Evolutionary conservation across 2,797 vertebrate genomes (phyloP), one percentile per base, ranked within the genome.

Genomic region (Apogon talboti): DNA sequence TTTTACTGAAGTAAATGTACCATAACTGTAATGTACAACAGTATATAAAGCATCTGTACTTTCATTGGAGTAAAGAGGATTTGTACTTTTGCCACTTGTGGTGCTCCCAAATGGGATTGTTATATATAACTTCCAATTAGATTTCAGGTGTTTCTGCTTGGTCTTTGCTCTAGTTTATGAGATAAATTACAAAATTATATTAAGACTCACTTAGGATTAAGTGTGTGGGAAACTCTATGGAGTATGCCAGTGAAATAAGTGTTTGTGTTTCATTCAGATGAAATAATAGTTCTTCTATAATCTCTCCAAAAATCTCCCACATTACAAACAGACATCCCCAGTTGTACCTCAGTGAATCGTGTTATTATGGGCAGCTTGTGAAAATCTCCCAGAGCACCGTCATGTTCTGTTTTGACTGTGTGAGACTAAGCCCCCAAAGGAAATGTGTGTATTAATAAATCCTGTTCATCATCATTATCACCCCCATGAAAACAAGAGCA

Each of bases 401-500:
- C 79, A 80, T 67, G 67, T 78, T 85, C 80, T 58, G 54, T 64
- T 86, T 77, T 68, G 63, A 78, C 73, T 74, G 81, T 65, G 73
- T 57, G 76, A 81, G 76, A 47, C 67, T 49, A 54, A 78, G 54
- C 58, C 79, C 82, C 79, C 67, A 54, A 62, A 88, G 87, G 87
- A 91, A 83, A 75, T 65, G 56, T 66, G 64, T 64, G 69, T 84
- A 90, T 90, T 88, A 90, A 90, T 91, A 91, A 86, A 77, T 73
- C 63, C 57, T 76, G 71, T 69, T 87, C 81, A 67, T 83, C 81
- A 75, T 87, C 71, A 83, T 85, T 84, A 79, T 75, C 82, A 68
- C 81, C 74, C 48, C n/a, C 21, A 53, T 61, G 44, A 76, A 81
- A 81, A 84, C 75, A 79, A 83, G 76, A 80, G 68, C 72, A 79